A percentile compares a stretch with the other conserved stretches of the same genome.
These are phyloP conservation scores for Tolmerus cingulatus DNA, from an alignment of 2,888 invertebrate species.

Conservation along the genomic window DNA sequence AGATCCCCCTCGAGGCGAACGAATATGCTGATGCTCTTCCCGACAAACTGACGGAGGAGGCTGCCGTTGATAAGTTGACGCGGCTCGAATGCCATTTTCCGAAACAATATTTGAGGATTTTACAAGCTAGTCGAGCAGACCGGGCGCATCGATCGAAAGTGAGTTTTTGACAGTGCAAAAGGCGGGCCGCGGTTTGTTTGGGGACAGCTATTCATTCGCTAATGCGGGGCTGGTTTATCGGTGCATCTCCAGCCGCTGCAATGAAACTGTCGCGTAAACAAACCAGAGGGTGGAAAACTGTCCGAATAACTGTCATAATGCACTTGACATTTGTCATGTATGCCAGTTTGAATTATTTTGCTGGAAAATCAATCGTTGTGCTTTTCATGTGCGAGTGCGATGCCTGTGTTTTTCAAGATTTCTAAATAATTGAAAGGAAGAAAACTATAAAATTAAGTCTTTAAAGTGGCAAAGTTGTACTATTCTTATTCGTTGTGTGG, in stretches of 20 bases:
- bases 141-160: too few species aligned
- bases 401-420: background rate
- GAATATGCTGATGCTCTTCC: constrained; percentile 58
- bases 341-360: constrained; percentile 24
- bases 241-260: background rate
- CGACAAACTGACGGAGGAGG: constrained; percentile 56
- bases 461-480: background rate
- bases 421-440: background rate
- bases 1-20: constrained; percentile 56
- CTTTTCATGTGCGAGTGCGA: background rate
- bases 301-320: background rate
- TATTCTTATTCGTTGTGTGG: background rate
- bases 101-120: background rate
- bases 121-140: background rate
- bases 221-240: background rate
- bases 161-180: background rate
- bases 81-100: constrained; percentile 57
- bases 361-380: constrained; percentile 31
- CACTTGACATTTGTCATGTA: background rate
- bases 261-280: background rate
- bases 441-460: background rate
- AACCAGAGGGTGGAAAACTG: background rate
- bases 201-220: background rate
- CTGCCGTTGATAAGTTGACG: constrained; percentile 57
- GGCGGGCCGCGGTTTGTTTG: background rate